Base-by-base conservation (phyloP, 2,113 vertebrate species). In the Myocastor coypus region DNA sequence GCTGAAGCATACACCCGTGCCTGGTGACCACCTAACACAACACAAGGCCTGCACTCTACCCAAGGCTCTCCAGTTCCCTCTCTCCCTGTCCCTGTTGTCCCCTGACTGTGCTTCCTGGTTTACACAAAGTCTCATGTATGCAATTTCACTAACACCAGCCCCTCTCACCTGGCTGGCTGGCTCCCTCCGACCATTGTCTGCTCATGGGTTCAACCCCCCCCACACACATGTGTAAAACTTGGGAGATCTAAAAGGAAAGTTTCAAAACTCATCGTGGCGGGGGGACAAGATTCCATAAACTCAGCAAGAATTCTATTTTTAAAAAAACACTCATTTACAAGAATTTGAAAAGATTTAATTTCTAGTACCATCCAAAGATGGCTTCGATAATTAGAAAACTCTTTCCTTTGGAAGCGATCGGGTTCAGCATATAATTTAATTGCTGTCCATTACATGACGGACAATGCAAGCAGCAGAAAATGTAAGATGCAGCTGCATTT, bases 291-390 rank as follows among this genome's bases (percentile, higher is more conserved):
- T 94, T 96, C 87, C 81, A 75, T 93, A 92, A 93, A 87, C 91
- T 96, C 96, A 97, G 95, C 97, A 98, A 94, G 55, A 97, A 94
- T 87, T 93, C 95, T 96, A 94, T 95, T 95, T 95, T 71, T 73
- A 81, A 86, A 93, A 94, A 94, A 87, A 24, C 61, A 68, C 26
- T 96, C 83, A 97, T 97, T 97, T 94, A 97, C 81, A 96, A 97
- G 94, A 96, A 97, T 88, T 92, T 94, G 89, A 96, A 97, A 97
- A 94, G 95, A 97, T 92, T 98, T 96, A 89, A 97, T 96, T 96
- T 95, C 89, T 89, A 90, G 94, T 95, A 92, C 89, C 95, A 94
- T 94, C 93, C 57, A 95, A 97, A 97, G 87, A 97, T 90, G 77
- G 40, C 61, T 97, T 96, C 95, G 86, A 92, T 97, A 97, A 97